These are phyloP conservation scores for Epizoanthus scotinus DNA, from an alignment of 92 coral and sea anemone genomes.

Conservation along the genomic window DNA sequence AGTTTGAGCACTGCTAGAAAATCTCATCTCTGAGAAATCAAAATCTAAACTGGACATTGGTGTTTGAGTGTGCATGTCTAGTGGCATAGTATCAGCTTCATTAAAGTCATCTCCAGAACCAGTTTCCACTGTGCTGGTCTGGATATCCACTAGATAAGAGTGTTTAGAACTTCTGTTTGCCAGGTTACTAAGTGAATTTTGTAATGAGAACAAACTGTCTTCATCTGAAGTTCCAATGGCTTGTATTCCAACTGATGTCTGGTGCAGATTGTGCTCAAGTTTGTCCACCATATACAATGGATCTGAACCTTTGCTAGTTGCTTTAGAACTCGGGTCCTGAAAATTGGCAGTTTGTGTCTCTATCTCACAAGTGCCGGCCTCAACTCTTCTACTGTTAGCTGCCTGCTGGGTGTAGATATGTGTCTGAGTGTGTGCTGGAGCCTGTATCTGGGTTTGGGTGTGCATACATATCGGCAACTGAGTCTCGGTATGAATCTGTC, in stretches of 20 bases:
- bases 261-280: neutral
- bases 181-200: neutral
- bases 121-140: neutral
- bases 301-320: too few relatives aligned
- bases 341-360: slow-evolving; percentile 33
- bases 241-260: neutral
- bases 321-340: neutral
- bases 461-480: slow-evolving; percentile 20
- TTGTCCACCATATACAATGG: neutral
- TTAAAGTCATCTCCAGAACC: slow-evolving; percentile 26
- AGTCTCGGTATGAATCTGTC: slow-evolving; percentile 28
- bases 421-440: slow-evolving; percentile 33
- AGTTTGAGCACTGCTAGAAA: slow-evolving; percentile 70
- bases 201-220: neutral
- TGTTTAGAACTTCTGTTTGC: neutral
- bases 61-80: slow-evolving; percentile 69
- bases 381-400: neutral
- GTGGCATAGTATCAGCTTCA: slow-evolving; percentile 39
- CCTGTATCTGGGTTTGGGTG: slow-evolving; percentile 14
- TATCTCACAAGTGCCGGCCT: slow-evolving; percentile 7
- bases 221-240: neutral
- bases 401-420: neutral
- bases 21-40: slow-evolving; percentile 56
- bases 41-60: slow-evolving; percentile 51
- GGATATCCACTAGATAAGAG: neutral